Conservation (phyloP, 2,888 invertebrate species). For the Xanthorhoe designata region DNA sequence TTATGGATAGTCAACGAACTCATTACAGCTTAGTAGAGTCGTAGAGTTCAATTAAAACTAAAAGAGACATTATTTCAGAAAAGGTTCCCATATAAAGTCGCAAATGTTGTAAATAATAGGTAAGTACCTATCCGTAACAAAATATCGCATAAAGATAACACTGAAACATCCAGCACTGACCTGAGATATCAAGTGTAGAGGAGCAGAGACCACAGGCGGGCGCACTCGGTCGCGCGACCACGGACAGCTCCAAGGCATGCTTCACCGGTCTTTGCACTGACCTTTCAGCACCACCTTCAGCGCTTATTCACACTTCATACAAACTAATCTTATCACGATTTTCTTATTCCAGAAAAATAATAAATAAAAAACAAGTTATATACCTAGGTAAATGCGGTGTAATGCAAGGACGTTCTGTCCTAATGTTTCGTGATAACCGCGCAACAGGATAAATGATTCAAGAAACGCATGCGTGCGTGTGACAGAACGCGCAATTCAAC, state of each 20-base stretch:
- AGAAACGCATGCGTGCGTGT: conserved; percentile 74
- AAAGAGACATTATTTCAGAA: conserved; percentile 4
- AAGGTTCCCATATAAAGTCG: background rate
- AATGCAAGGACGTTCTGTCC: conserved; percentile 3
- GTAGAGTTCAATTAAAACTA: conserved; percentile 49
- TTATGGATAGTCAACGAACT: conserved; percentile 50
- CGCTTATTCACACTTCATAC: conserved; percentile 40
- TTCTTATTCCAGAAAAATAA: background rate
- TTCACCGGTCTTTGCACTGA: conserved; percentile 57
- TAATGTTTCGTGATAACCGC: conserved; percentile 40
- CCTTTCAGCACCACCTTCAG: conserved; percentile 53
- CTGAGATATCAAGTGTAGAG: conserved; percentile 67
- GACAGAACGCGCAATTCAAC: conserved; percentile 64
- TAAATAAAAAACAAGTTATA: too few relatives aligned
- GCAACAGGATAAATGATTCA: conserved; percentile 60
- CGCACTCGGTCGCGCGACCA: conserved; percentile 76
- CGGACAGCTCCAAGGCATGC: conserved; percentile 80
- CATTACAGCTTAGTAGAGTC: conserved; percentile 18
- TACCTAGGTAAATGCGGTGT: conserved; percentile 5
- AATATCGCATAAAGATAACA: too few relatives aligned
- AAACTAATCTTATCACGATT: background rate
- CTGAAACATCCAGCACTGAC: conserved; percentile 53
- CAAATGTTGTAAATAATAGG: too few relatives aligned
- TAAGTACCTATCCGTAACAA: too few relatives aligned
- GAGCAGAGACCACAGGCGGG: conserved; percentile 66